Conservation (phyloP, 2,888 invertebrate genomes). For the Rhamnusium bicolor region DNA sequence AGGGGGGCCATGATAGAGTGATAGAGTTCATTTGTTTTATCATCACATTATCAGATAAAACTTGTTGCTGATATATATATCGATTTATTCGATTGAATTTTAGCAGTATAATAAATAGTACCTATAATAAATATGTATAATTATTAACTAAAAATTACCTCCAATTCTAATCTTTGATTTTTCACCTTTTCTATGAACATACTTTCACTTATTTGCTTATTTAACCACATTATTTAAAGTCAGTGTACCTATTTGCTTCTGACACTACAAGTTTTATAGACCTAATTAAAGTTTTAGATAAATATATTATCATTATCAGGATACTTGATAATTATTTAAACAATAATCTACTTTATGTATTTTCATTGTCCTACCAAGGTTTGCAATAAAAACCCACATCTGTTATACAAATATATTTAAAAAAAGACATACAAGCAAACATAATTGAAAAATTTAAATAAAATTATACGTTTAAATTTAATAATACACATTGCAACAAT, state of each 20-base stretch:
- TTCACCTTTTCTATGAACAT: slow-evolving; percentile 39
- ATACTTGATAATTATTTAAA: neutral
- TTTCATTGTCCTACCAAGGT: slow-evolving; percentile 2
- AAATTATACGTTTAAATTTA: slow-evolving; percentile 14
- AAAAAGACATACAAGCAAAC: slow-evolving; percentile 34
- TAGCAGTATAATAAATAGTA: neutral
- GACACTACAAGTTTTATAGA: neutral
- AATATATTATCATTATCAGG: neutral
- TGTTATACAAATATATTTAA: slow-evolving; percentile 36
- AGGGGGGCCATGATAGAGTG: too few relatives aligned
- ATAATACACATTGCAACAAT: slow-evolving; percentile 32
- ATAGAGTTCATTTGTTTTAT: too few relatives aligned
- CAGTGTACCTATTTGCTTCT: neutral
- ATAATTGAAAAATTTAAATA: slow-evolving; percentile 18
- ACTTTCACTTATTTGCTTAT: slow-evolving; percentile 10
- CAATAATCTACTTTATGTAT: neutral
- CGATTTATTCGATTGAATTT: too few relatives aligned
- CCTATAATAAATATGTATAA: neutral
- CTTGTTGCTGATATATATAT: neutral
- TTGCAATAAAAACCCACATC: slow-evolving; percentile 16
- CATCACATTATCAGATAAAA: neutral
- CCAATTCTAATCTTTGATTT: slow-evolving; percentile 43
- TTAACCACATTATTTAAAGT: slow-evolving; percentile 23
- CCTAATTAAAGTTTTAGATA: slow-evolving; percentile 1
- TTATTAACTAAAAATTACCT: slow-evolving; percentile 38